These are phyloP conservation scores for Syritta pipiens DNA, from an alignment of 2,888 invertebrate species.

Conservation along the genomic window DNA sequence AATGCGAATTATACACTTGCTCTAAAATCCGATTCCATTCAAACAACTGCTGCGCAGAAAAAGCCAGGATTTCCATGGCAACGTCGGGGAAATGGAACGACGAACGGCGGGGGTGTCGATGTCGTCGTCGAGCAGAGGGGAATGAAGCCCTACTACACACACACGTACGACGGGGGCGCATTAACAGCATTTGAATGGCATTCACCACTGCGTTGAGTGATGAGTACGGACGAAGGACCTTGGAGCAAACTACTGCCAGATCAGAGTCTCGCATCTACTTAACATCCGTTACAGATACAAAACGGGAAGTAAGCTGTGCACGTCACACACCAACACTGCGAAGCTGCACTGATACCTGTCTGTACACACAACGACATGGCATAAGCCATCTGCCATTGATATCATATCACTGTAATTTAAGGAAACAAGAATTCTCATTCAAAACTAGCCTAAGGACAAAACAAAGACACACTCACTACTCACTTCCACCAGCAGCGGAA, in stretches of 20 bases:
- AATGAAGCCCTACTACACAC: neutral
- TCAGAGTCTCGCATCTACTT: conserved; percentile 51
- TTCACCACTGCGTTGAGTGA: conserved; percentile 66
- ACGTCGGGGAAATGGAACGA: conserved; percentile 46
- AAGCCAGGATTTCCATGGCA: conserved; percentile 67
- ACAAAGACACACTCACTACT: conserved; percentile 56
- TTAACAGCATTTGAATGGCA: conserved; percentile 64
- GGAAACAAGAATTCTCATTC: conserved; percentile 69
- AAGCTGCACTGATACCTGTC: conserved; percentile 36
- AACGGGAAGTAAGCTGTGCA: conserved; percentile 63
- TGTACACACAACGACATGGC: conserved; percentile 45
- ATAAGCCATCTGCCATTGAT: conserved; percentile 64
- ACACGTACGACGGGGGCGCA: conserved; percentile 15
- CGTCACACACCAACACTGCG: conserved; percentile 20
- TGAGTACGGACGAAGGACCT: conserved; percentile 51
- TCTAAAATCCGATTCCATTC: conserved; percentile 68
- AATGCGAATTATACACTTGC: conserved; percentile 70
- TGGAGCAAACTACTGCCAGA: conserved; percentile 36
- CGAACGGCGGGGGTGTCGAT: conserved; percentile 7
- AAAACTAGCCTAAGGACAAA: conserved; percentile 67
- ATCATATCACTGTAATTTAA: conserved; percentile 68
- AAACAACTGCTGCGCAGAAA: conserved; percentile 57
- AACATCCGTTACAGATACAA: conserved; percentile 66
- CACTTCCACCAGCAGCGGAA: conserved; percentile 40
- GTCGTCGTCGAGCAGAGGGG: neutral